Percentiles rank a stretch among this genome's conserved stretches.
Conservation (phyloP, 2,888 invertebrate species). For the Nemotelus nigrinus region DNA sequence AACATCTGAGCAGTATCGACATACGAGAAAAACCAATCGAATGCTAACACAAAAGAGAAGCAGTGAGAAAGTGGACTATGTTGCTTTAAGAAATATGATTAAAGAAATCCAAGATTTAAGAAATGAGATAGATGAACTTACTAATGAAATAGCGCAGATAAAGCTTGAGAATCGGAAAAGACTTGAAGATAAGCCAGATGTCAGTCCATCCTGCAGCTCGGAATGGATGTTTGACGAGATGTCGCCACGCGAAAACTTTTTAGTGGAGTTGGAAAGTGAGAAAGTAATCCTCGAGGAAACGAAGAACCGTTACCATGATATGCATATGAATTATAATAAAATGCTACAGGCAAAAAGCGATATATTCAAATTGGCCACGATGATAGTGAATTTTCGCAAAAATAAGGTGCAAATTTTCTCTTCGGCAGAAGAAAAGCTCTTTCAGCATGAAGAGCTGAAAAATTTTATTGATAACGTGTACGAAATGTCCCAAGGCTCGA, state of each 20-base stretch:
- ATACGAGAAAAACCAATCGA: too few relatives aligned
- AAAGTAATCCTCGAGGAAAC: background rate
- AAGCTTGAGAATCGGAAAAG: too few relatives aligned
- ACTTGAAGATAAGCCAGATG: too few relatives aligned
- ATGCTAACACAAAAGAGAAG: too few relatives aligned
- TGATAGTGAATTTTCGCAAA: background rate
- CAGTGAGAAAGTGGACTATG: too few relatives aligned
- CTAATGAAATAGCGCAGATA: background rate
- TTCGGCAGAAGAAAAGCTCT: background rate
- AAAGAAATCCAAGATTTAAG: background rate
- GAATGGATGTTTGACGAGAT: too few relatives aligned
- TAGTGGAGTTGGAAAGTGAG: background rate
- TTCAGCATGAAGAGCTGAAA: background rate
- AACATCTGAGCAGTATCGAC: too few relatives aligned
- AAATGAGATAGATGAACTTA: background rate
- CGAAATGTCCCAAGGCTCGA: background rate
- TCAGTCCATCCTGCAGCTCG: too few relatives aligned
- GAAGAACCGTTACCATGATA: background rate
- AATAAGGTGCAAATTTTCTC: background rate
- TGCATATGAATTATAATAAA: background rate
- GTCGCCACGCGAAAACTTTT: background rate
- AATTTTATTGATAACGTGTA: background rate
- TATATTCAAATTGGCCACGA: background rate
- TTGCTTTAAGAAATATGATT: background rate
- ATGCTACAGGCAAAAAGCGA: slow-evolving; percentile 1